A percentile compares a stretch with the other conserved stretches of the same genome.
These are phyloP conservation scores for Cygnus buccinator DNA, from an alignment of 2,113 vertebrate genomes.

Conservation along the genomic window DNA sequence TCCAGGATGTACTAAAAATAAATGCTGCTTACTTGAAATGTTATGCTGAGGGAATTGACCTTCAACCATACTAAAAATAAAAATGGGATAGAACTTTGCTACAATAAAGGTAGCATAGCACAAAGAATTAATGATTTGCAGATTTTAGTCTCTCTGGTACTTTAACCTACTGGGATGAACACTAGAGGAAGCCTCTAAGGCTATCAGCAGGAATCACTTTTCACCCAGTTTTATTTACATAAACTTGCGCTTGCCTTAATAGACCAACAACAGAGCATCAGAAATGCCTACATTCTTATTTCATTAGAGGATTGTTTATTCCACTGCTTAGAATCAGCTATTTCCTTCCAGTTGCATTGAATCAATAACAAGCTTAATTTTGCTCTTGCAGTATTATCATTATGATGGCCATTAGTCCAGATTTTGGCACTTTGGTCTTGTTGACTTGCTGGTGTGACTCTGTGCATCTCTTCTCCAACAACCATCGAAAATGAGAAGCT, in stretches of 20 bases:
- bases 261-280: not conserved
- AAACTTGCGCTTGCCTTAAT: not conserved
- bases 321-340: not conserved
- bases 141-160: not conserved
- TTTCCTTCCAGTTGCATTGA: not conserved
- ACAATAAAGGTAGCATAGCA: not conserved
- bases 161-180: not conserved
- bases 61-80: not conserved
- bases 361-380: not conserved
- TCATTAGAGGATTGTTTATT: not conserved
- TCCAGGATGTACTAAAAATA: slow-evolving; percentile 22
- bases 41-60: not conserved
- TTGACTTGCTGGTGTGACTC: not conserved
- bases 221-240: not conserved
- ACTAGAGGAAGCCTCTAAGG: not conserved
- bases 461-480: not conserved
- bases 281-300: not conserved
- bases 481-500: not conserved
- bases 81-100: not conserved
- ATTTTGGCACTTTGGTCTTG: not conserved
- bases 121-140: not conserved
- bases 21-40: not conserved
- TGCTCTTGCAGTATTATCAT: not conserved
- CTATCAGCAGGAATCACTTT: not conserved
- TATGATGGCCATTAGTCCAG: not conserved